These are phyloP conservation scores for Xyrichtys novacula DNA, from an alignment of 2,797 vertebrate genomes.

Conservation along the genomic window DNA sequence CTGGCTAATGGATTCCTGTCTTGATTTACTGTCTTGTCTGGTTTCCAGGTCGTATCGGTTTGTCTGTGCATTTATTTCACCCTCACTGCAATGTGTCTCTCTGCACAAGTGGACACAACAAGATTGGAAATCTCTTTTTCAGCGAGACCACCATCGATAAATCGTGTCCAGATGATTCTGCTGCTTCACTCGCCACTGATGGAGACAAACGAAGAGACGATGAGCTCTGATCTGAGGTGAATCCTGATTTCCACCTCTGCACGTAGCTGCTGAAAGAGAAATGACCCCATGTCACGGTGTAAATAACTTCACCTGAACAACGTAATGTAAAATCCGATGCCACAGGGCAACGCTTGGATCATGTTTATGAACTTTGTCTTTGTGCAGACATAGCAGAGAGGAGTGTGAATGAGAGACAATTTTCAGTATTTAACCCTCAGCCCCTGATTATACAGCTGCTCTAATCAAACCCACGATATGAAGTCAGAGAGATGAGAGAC, in stretches of 20 bases:
- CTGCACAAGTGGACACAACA: conserved; percentile 20
- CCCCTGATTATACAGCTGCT: conserved; percentile 14
- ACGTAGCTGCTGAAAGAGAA: conserved; percentile 40
- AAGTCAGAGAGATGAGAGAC: conserved; percentile 11
- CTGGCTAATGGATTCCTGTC: conserved; percentile 46
- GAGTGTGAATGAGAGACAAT: conserved; percentile 33
- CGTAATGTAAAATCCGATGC: conserved; percentile 58
- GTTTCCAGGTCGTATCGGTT: conserved; percentile 38
- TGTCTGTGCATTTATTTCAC: conserved; percentile 25
- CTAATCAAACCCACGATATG: conserved; percentile 12
- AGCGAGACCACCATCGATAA: conserved; percentile 18
- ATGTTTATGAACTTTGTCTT: conserved; percentile 51
- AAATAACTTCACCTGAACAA: conserved; percentile 62
- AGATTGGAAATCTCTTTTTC: conserved; percentile 48
- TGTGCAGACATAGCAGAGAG: conserved; percentile 37
- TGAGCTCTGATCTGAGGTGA: conserved; percentile 56
- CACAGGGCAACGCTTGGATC: conserved; percentile 4
- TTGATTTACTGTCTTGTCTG: conserved; percentile 46
- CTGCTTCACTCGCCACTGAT: conserved; percentile 44
- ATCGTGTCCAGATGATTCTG: conserved; percentile 24
- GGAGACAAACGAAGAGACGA: conserved; percentile 49
- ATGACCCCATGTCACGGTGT: conserved; percentile 34
- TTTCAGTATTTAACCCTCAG: conserved; percentile 25
- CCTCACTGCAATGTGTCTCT: conserved; percentile 15
- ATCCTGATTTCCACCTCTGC: conserved; percentile 44